phyloP scores from a whole-genome alignment of 1,140 invertebrate genomes.

The Physella acuta region DNA sequence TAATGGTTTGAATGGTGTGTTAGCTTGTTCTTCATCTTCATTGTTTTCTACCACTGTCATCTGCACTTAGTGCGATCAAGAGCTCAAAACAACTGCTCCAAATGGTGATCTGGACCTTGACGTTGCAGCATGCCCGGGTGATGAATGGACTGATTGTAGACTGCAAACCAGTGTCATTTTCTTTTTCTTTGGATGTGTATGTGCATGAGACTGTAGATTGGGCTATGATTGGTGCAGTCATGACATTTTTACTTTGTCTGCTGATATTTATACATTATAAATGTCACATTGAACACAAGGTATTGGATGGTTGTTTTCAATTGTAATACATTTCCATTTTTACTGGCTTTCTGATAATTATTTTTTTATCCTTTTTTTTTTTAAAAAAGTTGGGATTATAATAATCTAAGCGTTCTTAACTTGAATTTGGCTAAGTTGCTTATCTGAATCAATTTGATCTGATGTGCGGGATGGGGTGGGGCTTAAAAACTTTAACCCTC shows the following conservation, averaged over 20 bases:
- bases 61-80: constrained; percentile 19
- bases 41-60: constrained; percentile 16
- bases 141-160: constrained; percentile 9
- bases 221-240: constrained; percentile 11
- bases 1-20: constrained; percentile 64
- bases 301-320: neutral
- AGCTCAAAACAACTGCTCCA: constrained; percentile 26
- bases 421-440: no score
- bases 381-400: no score
- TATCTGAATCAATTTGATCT: no score
- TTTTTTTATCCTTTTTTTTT: no score
- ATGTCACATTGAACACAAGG: constrained; percentile 14
- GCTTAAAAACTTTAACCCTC: no score
- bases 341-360: no score
- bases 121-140: neutral
- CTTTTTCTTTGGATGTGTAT: neutral
- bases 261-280: constrained; percentile 28
- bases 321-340: neutral
- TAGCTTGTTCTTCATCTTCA: constrained; percentile 12
- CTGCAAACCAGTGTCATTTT: neutral
- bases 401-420: no score
- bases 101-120: constrained; percentile 12
- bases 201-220: neutral
- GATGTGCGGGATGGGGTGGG: no score
- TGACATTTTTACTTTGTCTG: constrained; percentile 19